Conservation (phyloP, 2,113 vertebrate genomes). For the Rhadina sibilatrix region DNA sequence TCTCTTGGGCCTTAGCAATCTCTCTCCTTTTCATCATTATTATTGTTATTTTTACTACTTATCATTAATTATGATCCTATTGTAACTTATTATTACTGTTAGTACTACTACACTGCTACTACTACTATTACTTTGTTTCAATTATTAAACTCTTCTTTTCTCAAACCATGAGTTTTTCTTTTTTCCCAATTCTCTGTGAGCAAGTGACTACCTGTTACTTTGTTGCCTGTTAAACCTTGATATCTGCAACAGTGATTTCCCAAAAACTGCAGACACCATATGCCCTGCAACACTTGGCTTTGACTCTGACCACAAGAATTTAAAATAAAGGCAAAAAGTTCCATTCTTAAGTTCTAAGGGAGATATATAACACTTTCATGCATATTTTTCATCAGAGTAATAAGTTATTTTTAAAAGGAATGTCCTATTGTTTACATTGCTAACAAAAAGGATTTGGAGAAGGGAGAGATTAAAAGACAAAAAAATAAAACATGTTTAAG, state of each 20-base stretch:
- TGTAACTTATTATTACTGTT: neutral
- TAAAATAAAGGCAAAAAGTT: neutral
- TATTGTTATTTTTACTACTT: neutral
- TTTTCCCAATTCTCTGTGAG: neutral
- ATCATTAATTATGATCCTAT: neutral
- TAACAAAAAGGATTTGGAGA: neutral
- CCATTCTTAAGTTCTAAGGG: neutral
- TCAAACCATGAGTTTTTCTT: neutral
- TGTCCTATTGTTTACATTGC: neutral
- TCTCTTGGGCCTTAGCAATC: neutral
- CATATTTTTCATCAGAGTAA: neutral
- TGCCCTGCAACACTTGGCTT: neutral
- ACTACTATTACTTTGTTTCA: neutral
- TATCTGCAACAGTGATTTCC: neutral
- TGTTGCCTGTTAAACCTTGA: neutral
- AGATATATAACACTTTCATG: neutral
- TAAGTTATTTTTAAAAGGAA: neutral
- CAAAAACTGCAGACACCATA: neutral
- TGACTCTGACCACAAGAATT: neutral
- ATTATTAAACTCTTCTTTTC: neutral
- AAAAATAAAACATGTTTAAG: neutral
- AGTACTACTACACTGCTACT: neutral
- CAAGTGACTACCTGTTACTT: neutral
- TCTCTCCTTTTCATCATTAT: neutral
- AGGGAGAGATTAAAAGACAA: neutral